These are phyloP conservation scores for Trachelus iudaicus DNA, from an alignment of 2,888 invertebrate genomes.

Conservation along the genomic window DNA sequence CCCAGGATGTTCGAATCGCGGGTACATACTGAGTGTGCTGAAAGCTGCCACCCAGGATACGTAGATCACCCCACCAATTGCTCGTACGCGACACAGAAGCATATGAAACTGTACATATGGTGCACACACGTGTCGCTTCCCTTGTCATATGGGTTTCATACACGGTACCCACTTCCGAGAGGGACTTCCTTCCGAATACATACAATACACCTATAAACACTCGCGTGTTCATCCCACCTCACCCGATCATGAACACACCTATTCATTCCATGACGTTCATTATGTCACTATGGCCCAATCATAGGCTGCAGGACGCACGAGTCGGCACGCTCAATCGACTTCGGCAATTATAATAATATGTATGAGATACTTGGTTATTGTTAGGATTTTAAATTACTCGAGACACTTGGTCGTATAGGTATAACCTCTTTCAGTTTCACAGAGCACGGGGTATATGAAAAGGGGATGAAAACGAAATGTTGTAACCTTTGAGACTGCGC, in stretches of 20 bases:
- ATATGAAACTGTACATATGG: not conserved
- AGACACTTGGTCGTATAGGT: not conserved
- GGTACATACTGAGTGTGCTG: conserved; percentile 43
- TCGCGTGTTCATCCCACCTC: conserved; percentile 3
- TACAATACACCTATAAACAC: conserved; percentile 28
- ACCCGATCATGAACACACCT: conserved; percentile 3
- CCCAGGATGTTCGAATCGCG: conserved; percentile 38
- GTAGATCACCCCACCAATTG: conserved; percentile 3
- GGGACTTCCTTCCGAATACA: conserved; percentile 58
- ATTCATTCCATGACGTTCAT: conserved; percentile 23
- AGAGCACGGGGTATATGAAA: not conserved
- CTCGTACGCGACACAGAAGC: not conserved
- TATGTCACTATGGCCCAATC: conserved; percentile 29
- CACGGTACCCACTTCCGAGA: conserved; percentile 52
- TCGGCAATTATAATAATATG: not conserved
- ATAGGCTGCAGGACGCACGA: not conserved
- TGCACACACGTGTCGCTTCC: not conserved
- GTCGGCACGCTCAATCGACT: not conserved
- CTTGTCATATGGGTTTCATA: conserved; percentile 1
- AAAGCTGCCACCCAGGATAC: conserved; percentile 30
- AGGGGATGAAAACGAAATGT: not conserved
- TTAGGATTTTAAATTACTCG: not conserved
- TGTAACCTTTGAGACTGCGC: not conserved
- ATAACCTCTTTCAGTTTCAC: not conserved
- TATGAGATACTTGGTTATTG: not conserved